Evolutionary conservation across 2,888 invertebrate species (phyloP).

Genomic region (Platycheirus rosarum): DNA sequence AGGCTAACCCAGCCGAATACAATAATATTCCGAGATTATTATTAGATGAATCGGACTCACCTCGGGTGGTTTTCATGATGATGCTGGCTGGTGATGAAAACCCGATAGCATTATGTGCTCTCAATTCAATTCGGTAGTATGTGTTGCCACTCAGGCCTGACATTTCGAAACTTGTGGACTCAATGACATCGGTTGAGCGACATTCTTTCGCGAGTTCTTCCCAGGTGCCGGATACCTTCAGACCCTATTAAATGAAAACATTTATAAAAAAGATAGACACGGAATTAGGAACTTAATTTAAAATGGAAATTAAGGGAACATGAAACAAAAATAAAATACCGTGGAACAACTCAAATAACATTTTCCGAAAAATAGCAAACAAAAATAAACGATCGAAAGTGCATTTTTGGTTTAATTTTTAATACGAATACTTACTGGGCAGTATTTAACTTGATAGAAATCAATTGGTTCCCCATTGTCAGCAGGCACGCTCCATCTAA

Average conservation of each 20-base stretch:
- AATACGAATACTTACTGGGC: conserved; percentile 86
- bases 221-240: conserved; percentile 88
- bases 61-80: conserved; percentile 92
- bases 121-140: conserved; percentile 91
- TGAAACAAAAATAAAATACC: not conserved
- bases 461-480: conserved; percentile 96
- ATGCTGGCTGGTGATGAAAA: conserved; percentile 90
- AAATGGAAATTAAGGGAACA: not conserved
- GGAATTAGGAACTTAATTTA: too few relatives aligned
- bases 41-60: conserved; percentile 87
- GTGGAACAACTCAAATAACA: too few relatives aligned
- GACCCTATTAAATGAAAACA: conserved; percentile 84
- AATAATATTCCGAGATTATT: conserved; percentile 82
- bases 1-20: conserved; percentile 82
- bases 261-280: too few relatives aligned
- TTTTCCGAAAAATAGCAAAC: not conserved
- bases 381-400: not conserved
- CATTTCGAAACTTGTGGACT: conserved; percentile 87
- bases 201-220: conserved; percentile 84
- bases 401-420: too few relatives aligned
- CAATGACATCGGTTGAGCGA: conserved; percentile 85
- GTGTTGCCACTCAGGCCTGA: conserved; percentile 89
- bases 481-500: conserved; percentile 92
- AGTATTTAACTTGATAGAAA: conserved; percentile 90
- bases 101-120: conserved; percentile 93